These are phyloP conservation scores for Drosophila lini DNA, from an alignment of 1,140 invertebrate species.

Conservation along the genomic window DNA sequence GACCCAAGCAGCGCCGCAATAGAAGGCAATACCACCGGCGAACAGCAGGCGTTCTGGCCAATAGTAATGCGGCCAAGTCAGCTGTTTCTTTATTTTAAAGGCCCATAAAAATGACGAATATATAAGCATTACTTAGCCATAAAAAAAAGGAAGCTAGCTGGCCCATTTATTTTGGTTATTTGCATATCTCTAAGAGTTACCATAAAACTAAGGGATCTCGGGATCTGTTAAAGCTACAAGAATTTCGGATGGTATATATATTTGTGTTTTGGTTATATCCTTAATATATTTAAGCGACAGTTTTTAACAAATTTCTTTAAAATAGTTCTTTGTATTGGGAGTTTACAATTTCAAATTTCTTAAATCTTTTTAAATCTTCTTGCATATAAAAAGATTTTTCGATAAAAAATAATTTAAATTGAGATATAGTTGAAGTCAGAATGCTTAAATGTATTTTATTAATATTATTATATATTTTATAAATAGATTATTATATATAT, in stretches of 20 bases:
- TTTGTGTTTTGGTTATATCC: too few relatives aligned
- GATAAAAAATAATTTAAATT: neutral
- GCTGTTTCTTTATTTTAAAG: constrained; percentile 14
- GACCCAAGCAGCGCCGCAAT: constrained; percentile 31
- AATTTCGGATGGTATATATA: neutral
- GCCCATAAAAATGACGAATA: constrained; percentile 14
- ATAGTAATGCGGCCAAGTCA: constrained; percentile 26
- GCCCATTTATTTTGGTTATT: neutral
- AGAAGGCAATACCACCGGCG: constrained; percentile 22
- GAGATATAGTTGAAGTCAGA: neutral
- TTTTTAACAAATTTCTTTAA: neutral
- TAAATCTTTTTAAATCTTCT: neutral
- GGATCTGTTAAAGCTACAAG: neutral
- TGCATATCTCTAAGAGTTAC: neutral
- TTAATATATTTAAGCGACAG: too few relatives aligned
- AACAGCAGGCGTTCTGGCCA: constrained; percentile 25
- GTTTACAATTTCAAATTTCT: neutral
- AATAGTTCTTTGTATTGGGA: neutral
- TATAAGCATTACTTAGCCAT: constrained; percentile 1
- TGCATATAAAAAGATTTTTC: neutral
- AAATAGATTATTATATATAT: neutral
- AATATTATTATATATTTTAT: neutral
- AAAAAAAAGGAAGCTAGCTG: neutral
- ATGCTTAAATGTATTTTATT: neutral
- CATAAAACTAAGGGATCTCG: neutral